Evolutionary conservation across 2,888 invertebrate genomes (phyloP).

Genomic region (Chymomyza caudatula): DNA sequence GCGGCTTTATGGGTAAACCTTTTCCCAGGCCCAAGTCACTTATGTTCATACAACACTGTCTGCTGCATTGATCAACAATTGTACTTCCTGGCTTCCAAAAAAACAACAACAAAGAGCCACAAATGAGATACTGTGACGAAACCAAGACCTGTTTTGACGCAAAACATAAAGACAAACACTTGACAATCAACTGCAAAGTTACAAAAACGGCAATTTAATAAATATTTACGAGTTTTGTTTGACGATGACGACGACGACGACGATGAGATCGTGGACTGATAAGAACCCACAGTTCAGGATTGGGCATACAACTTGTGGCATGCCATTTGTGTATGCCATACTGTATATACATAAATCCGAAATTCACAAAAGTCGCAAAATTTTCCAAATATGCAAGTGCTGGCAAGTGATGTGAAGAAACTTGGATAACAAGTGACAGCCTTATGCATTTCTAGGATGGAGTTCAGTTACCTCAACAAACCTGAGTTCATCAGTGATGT

Average conservation of each 20-base stretch:
- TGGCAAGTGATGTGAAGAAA: background rate
- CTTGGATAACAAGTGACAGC: background rate
- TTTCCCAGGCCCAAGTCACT: constrained; percentile 39
- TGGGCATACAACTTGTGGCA: constrained; percentile 61
- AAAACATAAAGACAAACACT: background rate
- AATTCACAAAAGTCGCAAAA: constrained; percentile 9
- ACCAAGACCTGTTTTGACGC: constrained; percentile 39
- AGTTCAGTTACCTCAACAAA: background rate
- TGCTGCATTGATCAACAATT: constrained; percentile 42
- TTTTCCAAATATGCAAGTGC: background rate
- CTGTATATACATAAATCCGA: constrained; percentile 37
- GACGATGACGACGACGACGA: background rate
- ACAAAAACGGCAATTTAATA: constrained; percentile 53
- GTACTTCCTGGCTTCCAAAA: constrained; percentile 1
- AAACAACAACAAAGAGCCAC: constrained; percentile 23
- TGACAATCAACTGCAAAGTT: constrained; percentile 10
- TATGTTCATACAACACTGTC: constrained; percentile 47
- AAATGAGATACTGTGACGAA: background rate
- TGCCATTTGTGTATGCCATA: constrained; percentile 40
- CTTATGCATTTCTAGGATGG: background rate
- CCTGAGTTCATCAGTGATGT: background rate
- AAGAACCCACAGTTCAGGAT: constrained; percentile 39
- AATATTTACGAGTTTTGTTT: constrained; percentile 52
- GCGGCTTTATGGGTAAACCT: background rate
- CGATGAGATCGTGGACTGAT: constrained; percentile 50